A percentile compares a stretch with the other conserved stretches of the same genome.
These are phyloP conservation scores for Notodonta dromedarius DNA, from an alignment of 2,888 invertebrate species.

Conservation along the genomic window DNA sequence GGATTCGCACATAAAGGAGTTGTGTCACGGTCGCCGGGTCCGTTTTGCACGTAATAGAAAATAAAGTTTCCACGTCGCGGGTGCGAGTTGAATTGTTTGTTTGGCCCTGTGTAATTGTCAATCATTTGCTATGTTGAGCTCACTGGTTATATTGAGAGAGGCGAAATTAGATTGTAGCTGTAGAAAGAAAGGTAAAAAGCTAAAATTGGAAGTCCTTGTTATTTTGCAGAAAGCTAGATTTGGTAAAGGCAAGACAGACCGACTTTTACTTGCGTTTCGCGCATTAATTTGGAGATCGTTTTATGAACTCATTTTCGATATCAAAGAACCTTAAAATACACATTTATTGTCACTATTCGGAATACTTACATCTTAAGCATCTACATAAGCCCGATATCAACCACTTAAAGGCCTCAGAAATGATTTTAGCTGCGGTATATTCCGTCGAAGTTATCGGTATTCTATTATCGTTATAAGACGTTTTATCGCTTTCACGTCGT, in stretches of 20 bases:
- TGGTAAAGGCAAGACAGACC: too few species aligned
- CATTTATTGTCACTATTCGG: too few species aligned
- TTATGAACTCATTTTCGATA: too few species aligned
- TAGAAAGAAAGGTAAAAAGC: too few species aligned
- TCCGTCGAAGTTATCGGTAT: conserved; percentile 2
- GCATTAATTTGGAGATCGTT: too few species aligned
- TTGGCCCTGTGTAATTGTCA: neutral
- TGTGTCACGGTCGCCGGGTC: neutral
- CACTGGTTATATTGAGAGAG: neutral
- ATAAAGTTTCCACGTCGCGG: neutral
- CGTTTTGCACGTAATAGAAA: neutral
- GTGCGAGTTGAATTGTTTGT: neutral
- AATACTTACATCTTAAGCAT: too few species aligned
- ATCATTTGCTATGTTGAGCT: neutral
- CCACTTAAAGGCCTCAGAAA: neutral
- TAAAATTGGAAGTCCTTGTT: too few species aligned
- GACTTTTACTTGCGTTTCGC: too few species aligned
- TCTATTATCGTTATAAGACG: conserved; percentile 5
- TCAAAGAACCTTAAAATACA: too few species aligned
- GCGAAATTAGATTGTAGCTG: too few species aligned
- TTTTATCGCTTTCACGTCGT: conserved; percentile 7
- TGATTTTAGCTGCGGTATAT: neutral
- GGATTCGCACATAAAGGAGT: neutral
- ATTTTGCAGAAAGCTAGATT: too few species aligned
- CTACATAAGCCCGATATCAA: neutral